Conservation (phyloP, 2,888 invertebrate genomes). For the Monopis laevigella region DNA sequence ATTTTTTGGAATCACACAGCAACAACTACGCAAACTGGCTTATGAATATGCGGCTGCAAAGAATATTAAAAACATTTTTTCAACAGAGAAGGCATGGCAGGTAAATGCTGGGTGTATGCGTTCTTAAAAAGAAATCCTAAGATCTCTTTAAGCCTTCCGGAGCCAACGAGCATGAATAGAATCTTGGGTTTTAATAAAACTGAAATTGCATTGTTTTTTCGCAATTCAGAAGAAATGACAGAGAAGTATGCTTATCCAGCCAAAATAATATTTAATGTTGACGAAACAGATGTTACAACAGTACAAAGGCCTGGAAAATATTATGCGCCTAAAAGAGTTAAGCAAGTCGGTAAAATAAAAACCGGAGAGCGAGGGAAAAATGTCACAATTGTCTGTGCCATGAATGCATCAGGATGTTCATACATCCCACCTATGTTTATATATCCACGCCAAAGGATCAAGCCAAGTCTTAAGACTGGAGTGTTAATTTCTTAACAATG, state of each 20-base stretch:
- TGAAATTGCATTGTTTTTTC: not conserved
- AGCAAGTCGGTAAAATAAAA: not conserved
- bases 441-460: constrained; percentile 18
- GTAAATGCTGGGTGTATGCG: too few species aligned
- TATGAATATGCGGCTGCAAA: too few species aligned
- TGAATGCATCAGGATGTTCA: constrained; percentile 14
- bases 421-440: constrained; percentile 20
- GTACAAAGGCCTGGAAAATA: too few species aligned
- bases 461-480: constrained; percentile 13
- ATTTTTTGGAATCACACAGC: too few species aligned
- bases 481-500: constrained; percentile 14
- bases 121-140: too few species aligned
- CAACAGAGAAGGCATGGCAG: too few species aligned
- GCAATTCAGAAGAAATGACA: not conserved
- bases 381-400: not conserved
- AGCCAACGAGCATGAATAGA: not conserved
- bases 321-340: too few species aligned
- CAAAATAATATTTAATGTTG: too few species aligned
- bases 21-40: too few species aligned
- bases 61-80: too few species aligned
- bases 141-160: too few species aligned
- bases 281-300: too few species aligned
- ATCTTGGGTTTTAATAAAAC: not conserved
- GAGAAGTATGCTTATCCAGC: constrained; percentile 14
- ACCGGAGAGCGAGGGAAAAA: not conserved